Base-by-base conservation (phyloP, 2,113 vertebrate species). In the Plectropomus leopardus region DNA sequence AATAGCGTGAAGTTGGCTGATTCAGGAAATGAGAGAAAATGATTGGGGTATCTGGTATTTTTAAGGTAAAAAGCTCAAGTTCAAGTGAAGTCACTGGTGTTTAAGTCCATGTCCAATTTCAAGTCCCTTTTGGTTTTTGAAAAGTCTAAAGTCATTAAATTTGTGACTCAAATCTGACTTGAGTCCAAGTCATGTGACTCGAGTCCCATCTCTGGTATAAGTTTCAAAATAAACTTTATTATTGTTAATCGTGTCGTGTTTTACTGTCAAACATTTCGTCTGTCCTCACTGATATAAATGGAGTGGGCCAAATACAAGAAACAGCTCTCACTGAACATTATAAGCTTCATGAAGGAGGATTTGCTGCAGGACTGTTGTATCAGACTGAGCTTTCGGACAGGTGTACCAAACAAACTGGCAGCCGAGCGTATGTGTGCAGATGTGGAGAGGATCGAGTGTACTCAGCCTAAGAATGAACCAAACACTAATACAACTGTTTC, bases 401-500 rank as follows among this genome's bases (percentile, higher is more conserved):
- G 30, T n/a, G n/a, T 45, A n/a, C 54, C 51, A 30, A 47, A 63
- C 68, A 53, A 88, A 71, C 17, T 17, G 47, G 51, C 50, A 47
- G 5, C 32, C 54, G 63, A 57, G 57, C 40, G 45, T 17, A 2
- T 21, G 54, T 47, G 66, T 64, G 71, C 30, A n/a, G 15, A 72
- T 24, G 59, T 17, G 28, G 70, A 79, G 61, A 30, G 57, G 13
- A 74, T 40, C 75, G 34, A 24, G 11, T 32, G 53, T 21, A 66
- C 23, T 64, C 45, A 78, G 72, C 60, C 76, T 74, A 65, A 75
- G 82, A 95, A 94, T 88, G 87, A 95, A 87, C 86, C 91, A 90
- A 93, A 93, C 89, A 94, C 87, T 88, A 80, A 77, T 67, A 90
- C 82, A 85, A 82, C 68, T 3, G 28, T 87, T 89, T 92, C 86